phyloP scores from a whole-genome alignment of 2,888 invertebrate species.

The Metallyticus violacea region DNA sequence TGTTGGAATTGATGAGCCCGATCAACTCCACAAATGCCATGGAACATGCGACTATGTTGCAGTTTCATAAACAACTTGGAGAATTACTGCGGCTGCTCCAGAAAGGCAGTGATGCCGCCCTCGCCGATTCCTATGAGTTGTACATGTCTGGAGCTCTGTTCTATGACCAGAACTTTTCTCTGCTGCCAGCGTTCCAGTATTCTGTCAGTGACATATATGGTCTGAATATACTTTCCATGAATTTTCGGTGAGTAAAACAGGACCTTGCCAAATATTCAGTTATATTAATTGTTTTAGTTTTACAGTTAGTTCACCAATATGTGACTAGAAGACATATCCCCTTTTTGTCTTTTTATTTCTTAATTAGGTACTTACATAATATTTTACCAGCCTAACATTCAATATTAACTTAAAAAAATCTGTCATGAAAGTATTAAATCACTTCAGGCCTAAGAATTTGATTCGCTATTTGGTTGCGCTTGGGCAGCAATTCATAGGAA shows the following conservation, averaged over 20 bases:
- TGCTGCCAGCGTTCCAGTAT: constrained; percentile 38
- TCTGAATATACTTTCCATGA: constrained; percentile 38
- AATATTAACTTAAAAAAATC: no score
- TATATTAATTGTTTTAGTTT: no score
- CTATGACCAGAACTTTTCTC: constrained; percentile 37
- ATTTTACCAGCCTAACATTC: no score
- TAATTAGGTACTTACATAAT: no score
- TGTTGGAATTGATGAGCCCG: constrained; percentile 42
- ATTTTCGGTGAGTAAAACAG: constrained; percentile 39
- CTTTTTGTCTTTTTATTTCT: no score
- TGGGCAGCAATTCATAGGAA: no score
- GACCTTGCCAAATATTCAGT: no score
- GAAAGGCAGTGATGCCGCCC: constrained; percentile 32
- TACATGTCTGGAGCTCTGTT: constrained; percentile 43
- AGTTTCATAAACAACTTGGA: constrained; percentile 39
- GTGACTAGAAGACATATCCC: no score
- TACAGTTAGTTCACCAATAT: no score
- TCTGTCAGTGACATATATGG: constrained; percentile 40
- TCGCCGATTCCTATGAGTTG: constrained; percentile 37
- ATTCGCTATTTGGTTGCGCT: no score
- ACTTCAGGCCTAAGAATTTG: no score
- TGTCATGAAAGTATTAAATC: no score
- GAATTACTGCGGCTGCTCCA: constrained; percentile 40
- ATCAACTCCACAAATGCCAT: constrained; percentile 3
- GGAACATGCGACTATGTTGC: neutral